Percentiles rank a stretch among this genome's conserved stretches.
Evolutionary conservation across 2,888 invertebrate genomes (phyloP).

Genomic region (Zhuqinia jingwanae): DNA sequence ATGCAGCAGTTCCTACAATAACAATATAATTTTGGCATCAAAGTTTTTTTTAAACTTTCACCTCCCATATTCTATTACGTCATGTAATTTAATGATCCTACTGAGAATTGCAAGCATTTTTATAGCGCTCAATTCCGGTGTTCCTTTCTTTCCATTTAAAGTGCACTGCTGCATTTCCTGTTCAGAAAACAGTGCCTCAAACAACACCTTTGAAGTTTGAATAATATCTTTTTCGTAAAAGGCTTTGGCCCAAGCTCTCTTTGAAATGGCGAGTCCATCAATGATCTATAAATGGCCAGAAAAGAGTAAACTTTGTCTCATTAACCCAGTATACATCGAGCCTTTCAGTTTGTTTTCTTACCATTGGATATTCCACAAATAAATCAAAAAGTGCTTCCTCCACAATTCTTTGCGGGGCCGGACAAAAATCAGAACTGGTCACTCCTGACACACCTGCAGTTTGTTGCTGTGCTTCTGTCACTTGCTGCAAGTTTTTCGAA

Average conservation of each 20-base stretch:
- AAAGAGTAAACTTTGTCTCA: neutral
- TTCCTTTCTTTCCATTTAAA: slow-evolving; percentile 70
- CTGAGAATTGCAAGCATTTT: slow-evolving; percentile 73
- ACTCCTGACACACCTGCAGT: slow-evolving; percentile 43
- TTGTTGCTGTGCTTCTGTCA: slow-evolving; percentile 60
- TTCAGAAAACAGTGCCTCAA: slow-evolving; percentile 69
- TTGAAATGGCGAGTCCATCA: slow-evolving; percentile 65
- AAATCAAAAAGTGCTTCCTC: slow-evolving; percentile 69
- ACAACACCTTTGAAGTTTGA: slow-evolving; percentile 68
- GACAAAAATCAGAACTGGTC: slow-evolving; percentile 46
- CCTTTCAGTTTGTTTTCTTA: slow-evolving; percentile 9
- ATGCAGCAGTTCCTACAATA: slow-evolving; percentile 70
- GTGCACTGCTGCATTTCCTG: slow-evolving; percentile 71
- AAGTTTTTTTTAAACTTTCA: too few relatives aligned
- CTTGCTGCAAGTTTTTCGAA: too few relatives aligned
- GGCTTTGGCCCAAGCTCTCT: slow-evolving; percentile 70
- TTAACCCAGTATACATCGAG: neutral
- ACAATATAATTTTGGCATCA: too few relatives aligned
- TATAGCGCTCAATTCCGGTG: slow-evolving; percentile 62
- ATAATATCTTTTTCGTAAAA: slow-evolving; percentile 73
- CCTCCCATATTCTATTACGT: too few relatives aligned
- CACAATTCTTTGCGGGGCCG: slow-evolving; percentile 58
- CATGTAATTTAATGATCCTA: slow-evolving; percentile 21
- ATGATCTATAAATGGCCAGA: slow-evolving; percentile 44
- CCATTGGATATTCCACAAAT: slow-evolving; percentile 69